A percentile compares a stretch with the other conserved stretches of the same genome.
Evolutionary conservation across 1,140 invertebrate genomes (phyloP).

Genomic region (Xylocopa sonorina): DNA sequence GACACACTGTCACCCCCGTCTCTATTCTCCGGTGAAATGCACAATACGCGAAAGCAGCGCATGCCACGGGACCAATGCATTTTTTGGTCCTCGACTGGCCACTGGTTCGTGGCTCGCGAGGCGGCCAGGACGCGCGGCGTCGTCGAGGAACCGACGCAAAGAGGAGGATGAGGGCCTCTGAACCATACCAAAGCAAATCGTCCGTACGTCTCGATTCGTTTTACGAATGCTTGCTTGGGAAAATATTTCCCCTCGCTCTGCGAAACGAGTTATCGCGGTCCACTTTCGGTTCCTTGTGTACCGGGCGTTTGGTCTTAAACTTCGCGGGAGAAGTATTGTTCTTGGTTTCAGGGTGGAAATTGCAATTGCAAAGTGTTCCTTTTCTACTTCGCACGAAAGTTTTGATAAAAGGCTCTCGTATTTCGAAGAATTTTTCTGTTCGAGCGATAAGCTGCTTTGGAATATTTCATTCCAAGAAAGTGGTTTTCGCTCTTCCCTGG

Average conservation of each 20-base stretch:
- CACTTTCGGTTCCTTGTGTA: not conserved
- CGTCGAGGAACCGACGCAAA: not conserved
- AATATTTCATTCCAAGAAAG: too few relatives aligned
- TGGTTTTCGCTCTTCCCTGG: not conserved
- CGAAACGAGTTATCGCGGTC: not conserved
- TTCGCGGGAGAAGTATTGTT: not conserved
- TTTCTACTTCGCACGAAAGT: too few relatives aligned
- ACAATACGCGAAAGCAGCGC: slow-evolving; percentile 37
- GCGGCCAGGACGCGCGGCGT: not conserved
- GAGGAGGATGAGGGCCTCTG: not conserved
- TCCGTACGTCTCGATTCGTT: not conserved
- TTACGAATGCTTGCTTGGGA: not conserved
- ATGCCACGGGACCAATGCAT: slow-evolving; percentile 23
- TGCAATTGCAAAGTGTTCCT: too few relatives aligned
- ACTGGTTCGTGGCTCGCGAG: not conserved
- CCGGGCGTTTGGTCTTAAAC: not conserved
- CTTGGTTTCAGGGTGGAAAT: not conserved
- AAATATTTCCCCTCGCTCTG: not conserved
- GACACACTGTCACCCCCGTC: slow-evolving; percentile 2
- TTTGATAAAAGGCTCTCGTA: too few relatives aligned
- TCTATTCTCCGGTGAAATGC: slow-evolving; percentile 20
- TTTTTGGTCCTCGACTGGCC: slow-evolving; percentile 28
- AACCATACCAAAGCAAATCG: slow-evolving; percentile 34
- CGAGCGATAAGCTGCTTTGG: too few relatives aligned
- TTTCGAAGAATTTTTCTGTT: too few relatives aligned